Base-by-base conservation (phyloP, 1,140 invertebrate species). In the Stegodyphus mimosarum region DNA sequence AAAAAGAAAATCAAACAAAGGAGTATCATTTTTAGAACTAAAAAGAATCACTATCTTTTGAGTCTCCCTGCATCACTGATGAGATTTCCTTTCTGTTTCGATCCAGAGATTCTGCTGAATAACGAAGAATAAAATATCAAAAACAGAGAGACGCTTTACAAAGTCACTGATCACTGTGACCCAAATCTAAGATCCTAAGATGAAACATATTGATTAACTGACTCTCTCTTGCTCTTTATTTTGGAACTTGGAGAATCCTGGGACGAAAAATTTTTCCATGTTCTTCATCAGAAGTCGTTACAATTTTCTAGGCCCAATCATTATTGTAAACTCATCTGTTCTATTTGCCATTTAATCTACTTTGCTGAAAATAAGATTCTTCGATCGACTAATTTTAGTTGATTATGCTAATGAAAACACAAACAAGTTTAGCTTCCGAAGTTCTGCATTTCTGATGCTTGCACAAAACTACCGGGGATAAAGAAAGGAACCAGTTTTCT, bases 151-250 rank as follows among this genome's bases (percentile, higher is more conserved):
- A 13, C n/a, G 80, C 63, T 83, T 83, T 48, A 74, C 50, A 66
- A 74, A 83, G 71, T 67, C 71, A 52, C 50, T 83, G 79, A 81
- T 81, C 79, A 73, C 79, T 51, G 69, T 73, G 80, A 83, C 80
- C 80, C 74, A 83, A 83, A 83, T 83, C 71, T 74, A 17, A 66
- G 71, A 83, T 74, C 73, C 71, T 74, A 17, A 66, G 71, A 83
- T 74, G 80, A 83, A 73, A 60, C 80, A 83, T 83, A 83, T 83
- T 83, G 80, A 83, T 83, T 83, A 71, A 74, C 71, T 74, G 63
- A 33, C 7, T 15, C 33, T 10, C 9, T 60, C 18, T 71, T 81
- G 13, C 53, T 81, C 71, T 50, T 72, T 80, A 72, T 55, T 81
- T 81, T 81, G 33, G 33, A 33, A 33, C 33, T 33, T 33, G 33